These are phyloP conservation scores for Luperina nickerlii DNA, from an alignment of 2,888 invertebrate species.

Conservation along the genomic window DNA sequence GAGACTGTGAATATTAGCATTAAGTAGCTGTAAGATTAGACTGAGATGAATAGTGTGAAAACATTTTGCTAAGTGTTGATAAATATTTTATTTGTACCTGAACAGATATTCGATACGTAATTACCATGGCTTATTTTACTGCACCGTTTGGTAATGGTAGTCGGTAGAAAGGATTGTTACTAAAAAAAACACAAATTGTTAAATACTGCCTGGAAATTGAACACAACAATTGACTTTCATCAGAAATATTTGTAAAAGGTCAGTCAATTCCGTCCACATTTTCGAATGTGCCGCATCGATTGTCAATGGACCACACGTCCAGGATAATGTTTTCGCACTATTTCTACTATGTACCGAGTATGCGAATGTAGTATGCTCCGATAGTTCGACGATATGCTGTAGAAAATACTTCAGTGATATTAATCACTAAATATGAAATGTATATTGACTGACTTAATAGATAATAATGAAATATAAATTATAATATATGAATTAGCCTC, in stretches of 20 bases:
- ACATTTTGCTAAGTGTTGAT: slow-evolving; percentile 71
- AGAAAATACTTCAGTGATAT: slow-evolving; percentile 84
- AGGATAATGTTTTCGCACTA: slow-evolving; percentile 82
- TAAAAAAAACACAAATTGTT: not conserved
- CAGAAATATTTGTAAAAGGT: slow-evolving; percentile 64
- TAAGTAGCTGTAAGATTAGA: slow-evolving; percentile 81
- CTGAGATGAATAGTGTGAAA: slow-evolving; percentile 85
- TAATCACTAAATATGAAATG: slow-evolving; percentile 82
- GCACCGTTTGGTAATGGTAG: not conserved
- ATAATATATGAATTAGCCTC: slow-evolving; percentile 85
- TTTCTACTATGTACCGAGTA: slow-evolving; percentile 69
- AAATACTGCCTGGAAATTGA: slow-evolving; percentile 7
- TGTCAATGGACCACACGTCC: slow-evolving; percentile 59
- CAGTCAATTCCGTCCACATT: slow-evolving; percentile 88
- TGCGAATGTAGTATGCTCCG: slow-evolving; percentile 66
- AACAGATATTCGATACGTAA: slow-evolving; percentile 8
- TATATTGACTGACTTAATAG: slow-evolving; percentile 89
- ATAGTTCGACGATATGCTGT: slow-evolving; percentile 77
- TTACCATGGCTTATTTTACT: slow-evolving; percentile 23
- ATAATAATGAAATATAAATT: slow-evolving; percentile 82
- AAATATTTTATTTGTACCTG: slow-evolving; percentile 36
- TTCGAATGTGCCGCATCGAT: slow-evolving; percentile 81
- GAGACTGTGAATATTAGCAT: slow-evolving; percentile 87
- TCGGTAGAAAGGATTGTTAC: not conserved
- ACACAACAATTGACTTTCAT: slow-evolving; percentile 11